phyloP scores from a whole-genome alignment of 1,140 invertebrate species.

The Eriosoma lanigerum region DNA sequence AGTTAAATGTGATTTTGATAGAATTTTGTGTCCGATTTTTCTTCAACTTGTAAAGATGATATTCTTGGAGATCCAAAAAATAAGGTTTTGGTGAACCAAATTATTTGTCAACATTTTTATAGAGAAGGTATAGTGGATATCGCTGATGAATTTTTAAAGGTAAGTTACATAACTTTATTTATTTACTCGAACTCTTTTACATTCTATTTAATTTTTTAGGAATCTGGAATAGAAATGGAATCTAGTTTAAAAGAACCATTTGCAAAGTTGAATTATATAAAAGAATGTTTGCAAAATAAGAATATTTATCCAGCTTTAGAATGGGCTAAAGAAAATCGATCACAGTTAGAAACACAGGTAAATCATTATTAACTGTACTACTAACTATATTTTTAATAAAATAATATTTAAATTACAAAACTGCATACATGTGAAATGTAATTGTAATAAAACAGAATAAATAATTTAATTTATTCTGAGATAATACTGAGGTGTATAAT shows the following conservation, averaged over 20 bases:
- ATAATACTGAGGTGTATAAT: too few species aligned
- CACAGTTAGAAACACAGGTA: conserved; percentile 65
- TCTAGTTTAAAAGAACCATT: conserved; percentile 77
- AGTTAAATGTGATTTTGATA: conserved; percentile 56
- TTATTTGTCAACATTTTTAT: conserved; percentile 96
- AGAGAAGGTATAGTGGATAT: conserved; percentile 89
- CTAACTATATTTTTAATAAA: too few species aligned
- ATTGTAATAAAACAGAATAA: too few species aligned
- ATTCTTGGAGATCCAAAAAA: conserved; percentile 80
- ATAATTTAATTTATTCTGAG: too few species aligned
- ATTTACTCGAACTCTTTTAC: not conserved
- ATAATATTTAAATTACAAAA: too few species aligned
- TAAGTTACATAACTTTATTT: conserved; percentile 56
- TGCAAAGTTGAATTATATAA: conserved; percentile 80
- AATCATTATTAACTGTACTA: too few species aligned
- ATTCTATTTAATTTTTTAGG: conserved; percentile 61
- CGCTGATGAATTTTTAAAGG: conserved; percentile 75
- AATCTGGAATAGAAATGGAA: conserved; percentile 72
- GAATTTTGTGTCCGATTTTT: conserved; percentile 91
- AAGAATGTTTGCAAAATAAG: conserved; percentile 75
- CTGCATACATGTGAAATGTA: too few species aligned
- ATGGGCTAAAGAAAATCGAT: conserved; percentile 71
- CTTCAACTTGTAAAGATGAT: conserved; percentile 82
- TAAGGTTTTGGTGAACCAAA: conserved; percentile 82
- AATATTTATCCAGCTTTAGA: conserved; percentile 79